Evolutionary conservation across 2,797 vertebrate genomes (phyloP).

Genomic region (Garrulus glandarius): DNA sequence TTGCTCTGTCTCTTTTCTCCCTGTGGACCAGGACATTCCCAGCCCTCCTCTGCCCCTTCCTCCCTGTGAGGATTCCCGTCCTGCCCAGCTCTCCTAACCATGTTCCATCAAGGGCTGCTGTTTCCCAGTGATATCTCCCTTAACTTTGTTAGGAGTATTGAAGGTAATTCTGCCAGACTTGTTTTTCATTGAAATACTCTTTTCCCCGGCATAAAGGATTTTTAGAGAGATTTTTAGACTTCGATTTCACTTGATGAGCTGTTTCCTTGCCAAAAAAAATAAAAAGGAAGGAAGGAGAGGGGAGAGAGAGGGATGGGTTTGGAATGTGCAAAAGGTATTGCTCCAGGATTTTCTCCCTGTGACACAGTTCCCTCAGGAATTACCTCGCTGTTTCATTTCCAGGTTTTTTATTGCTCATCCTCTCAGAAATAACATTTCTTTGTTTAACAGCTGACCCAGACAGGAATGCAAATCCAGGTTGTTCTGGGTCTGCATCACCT

Average conservation of each 20-base stretch:
- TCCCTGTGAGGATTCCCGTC: neutral
- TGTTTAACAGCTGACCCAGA: neutral
- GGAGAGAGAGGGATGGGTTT: neutral
- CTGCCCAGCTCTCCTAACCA: neutral
- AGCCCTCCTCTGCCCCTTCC: neutral
- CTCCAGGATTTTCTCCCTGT: constrained; percentile 21
- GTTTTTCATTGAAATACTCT: neutral
- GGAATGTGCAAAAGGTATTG: neutral
- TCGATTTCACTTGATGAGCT: neutral
- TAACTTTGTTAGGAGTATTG: neutral
- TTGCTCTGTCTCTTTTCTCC: neutral
- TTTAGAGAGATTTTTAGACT: neutral
- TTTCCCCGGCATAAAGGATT: neutral
- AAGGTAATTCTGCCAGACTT: neutral
- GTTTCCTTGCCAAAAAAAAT: neutral
- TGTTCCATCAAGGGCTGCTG: neutral
- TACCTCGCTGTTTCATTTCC: neutral
- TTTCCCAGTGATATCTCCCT: neutral
- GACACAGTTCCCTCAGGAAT: neutral
- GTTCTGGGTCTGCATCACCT: neutral
- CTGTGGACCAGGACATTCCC: rapidly evolving
- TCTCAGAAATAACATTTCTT: constrained; percentile 24
- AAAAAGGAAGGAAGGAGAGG: neutral
- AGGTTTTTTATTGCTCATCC: neutral
- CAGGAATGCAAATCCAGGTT: neutral